Evolutionary conservation across 2,113 vertebrate species (phyloP).

Genomic region (Genyomyrus donnyi): DNA sequence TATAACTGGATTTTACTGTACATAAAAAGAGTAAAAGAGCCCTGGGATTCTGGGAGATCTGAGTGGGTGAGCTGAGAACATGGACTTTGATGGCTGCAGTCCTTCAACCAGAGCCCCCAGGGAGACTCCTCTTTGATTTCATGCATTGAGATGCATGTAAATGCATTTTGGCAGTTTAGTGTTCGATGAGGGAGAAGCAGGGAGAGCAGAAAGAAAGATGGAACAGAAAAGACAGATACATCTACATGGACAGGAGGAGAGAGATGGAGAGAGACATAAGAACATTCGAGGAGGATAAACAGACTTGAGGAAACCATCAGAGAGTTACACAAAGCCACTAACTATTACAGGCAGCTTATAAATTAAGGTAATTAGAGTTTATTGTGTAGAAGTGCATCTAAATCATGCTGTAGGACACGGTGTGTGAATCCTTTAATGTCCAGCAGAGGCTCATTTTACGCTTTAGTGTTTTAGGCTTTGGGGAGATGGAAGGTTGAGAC

Average conservation of each 20-base stretch:
- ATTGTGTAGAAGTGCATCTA: neutral
- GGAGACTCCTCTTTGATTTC: neutral
- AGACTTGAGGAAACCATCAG: neutral
- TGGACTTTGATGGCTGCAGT: neutral
- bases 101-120: neutral
- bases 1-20: too few relatives aligned
- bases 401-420: neutral
- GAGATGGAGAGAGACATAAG: neutral
- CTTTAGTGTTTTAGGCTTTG: neutral
- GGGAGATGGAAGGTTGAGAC: neutral
- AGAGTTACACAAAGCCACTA: neutral
- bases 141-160: neutral
- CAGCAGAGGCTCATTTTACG: neutral
- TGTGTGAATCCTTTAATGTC: neutral
- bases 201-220: neutral
- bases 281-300: neutral
- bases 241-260: neutral
- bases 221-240: neutral
- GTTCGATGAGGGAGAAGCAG: neutral
- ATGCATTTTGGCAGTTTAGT: neutral
- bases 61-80: neutral
- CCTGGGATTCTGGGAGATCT: neutral
- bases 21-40: neutral
- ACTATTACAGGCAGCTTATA: neutral
- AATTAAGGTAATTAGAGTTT: neutral